Evolutionary conservation across 2,113 vertebrate species (phyloP).

Genomic region (Pterophyllum scalare): DNA sequence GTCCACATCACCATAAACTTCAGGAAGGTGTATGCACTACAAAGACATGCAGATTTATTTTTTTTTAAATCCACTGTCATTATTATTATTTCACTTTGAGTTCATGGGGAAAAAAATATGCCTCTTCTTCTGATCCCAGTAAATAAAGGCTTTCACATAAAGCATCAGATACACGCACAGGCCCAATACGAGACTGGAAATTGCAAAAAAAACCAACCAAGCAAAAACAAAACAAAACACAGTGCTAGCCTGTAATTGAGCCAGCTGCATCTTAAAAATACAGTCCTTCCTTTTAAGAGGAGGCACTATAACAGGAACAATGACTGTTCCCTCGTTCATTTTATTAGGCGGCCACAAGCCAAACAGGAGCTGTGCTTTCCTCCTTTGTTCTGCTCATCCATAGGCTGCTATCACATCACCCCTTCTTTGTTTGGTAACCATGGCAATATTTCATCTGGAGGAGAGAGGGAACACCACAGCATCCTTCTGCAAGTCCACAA

Average conservation of each 20-base stretch:
- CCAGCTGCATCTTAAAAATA: conserved; percentile 41
- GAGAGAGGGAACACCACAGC: conserved; percentile 60
- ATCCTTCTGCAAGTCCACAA: conserved; percentile 32
- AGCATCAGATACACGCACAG: conserved; percentile 7
- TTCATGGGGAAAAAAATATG: neutral
- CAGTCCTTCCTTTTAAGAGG: conserved; percentile 2
- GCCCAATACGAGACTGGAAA: neutral
- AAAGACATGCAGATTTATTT: conserved; percentile 17
- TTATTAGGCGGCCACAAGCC: conserved; percentile 38
- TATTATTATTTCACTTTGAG: neutral
- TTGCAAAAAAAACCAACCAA: neutral
- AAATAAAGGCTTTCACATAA: conserved; percentile 19
- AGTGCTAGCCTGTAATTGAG: conserved; percentile 37
- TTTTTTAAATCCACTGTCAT: neutral
- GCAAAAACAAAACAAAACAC: neutral
- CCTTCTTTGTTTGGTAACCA: conserved; percentile 87
- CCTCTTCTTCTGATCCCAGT: neutral
- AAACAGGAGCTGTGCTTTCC: conserved; percentile 58
- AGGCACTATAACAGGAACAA: conserved; percentile 34
- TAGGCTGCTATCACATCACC: conserved; percentile 73
- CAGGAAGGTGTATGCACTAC: conserved; percentile 83
- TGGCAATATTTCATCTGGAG: conserved; percentile 82
- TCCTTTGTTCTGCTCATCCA: conserved; percentile 81
- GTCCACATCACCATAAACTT: conserved; percentile 85
- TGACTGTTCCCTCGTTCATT: conserved; percentile 45